Percentiles rank a stretch among this genome's conserved stretches.
Conservation (phyloP, 2,113 vertebrate genomes). For the Gallinago paraguaiae region DNA sequence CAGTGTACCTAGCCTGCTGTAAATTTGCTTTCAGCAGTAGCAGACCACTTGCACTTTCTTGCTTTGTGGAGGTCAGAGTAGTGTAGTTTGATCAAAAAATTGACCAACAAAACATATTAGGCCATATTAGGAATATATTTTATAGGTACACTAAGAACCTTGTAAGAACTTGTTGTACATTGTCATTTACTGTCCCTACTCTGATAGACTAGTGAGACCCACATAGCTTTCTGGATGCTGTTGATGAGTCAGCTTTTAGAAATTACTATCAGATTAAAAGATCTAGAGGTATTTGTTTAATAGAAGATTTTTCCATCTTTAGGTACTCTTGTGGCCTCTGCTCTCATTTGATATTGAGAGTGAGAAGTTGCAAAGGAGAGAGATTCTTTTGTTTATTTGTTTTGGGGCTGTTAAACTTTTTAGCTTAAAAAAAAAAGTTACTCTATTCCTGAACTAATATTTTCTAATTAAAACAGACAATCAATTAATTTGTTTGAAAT, state of each 20-base stretch:
- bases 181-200: neutral
- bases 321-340: neutral
- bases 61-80: neutral
- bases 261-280: neutral
- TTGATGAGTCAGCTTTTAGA: neutral
- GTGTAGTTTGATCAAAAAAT: neutral
- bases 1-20: neutral
- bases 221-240: neutral
- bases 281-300: neutral
- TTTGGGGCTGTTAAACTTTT: neutral
- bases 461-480: neutral
- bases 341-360: fast-evolving
- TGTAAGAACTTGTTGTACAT: neutral
- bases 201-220: neutral
- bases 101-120: neutral
- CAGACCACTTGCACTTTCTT: neutral
- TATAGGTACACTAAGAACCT: neutral
- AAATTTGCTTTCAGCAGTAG: neutral
- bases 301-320: neutral
- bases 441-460: neutral
- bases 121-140: neutral
- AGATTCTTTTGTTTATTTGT: neutral
- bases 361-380: neutral
- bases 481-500: neutral
- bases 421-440: neutral